Evolutionary conservation across 2,113 vertebrate species (phyloP).

Genomic region (Atractosteus spatula): DNA sequence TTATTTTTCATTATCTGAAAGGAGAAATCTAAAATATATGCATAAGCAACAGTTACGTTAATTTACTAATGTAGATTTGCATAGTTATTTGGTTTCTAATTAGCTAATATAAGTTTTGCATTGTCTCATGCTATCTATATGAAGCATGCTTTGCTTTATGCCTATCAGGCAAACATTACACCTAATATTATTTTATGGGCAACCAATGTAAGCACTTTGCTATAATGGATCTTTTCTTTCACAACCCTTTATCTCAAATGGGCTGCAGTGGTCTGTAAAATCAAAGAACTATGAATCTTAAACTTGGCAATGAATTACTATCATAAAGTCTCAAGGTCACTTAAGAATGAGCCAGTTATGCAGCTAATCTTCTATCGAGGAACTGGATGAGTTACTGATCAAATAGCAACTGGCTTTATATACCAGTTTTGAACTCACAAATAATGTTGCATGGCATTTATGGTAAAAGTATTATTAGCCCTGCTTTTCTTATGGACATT

Average conservation of each 20-base stretch:
- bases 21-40: no score
- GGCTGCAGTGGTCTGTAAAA: conserved; percentile 49
- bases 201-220: conserved; percentile 16
- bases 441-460: no score
- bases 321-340: conserved; percentile 49
- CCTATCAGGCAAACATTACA: conserved; percentile 3
- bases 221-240: conserved; percentile 27
- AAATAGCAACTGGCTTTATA: background rate
- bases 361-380: background rate
- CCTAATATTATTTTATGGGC: conserved; percentile 23
- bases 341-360: conserved; percentile 14
- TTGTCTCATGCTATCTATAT: background rate
- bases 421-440: no score
- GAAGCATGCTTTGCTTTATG: background rate
- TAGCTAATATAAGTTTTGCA: background rate
- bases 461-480: no score
- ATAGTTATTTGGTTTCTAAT: background rate
- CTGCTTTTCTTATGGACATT: no score
- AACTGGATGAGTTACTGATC: background rate
- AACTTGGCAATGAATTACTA: conserved; percentile 50
- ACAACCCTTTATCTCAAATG: conserved; percentile 44
- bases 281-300: conserved; percentile 47
- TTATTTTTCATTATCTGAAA: no score
- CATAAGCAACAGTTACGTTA: no score
- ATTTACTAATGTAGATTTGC: no score